phyloP scores from a whole-genome alignment of 2,113 vertebrate genomes.

The Mola mola region DNA sequence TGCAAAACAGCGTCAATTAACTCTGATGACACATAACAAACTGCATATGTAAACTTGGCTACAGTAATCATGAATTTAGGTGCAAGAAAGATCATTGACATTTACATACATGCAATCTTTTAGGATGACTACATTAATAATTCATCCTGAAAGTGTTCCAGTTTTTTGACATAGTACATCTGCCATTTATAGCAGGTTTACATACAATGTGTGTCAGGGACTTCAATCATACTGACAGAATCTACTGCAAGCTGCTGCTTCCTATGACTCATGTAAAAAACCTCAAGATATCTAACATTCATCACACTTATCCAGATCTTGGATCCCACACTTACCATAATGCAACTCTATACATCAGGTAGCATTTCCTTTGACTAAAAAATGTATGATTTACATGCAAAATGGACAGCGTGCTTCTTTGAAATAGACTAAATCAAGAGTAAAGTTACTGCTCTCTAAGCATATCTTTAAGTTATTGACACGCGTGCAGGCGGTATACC shows the following conservation, averaged over 20 bases:
- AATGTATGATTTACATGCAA: not conserved
- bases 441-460: not conserved
- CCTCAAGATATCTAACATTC: not conserved
- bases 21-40: slow-evolving; percentile 3
- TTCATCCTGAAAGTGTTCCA: not conserved
- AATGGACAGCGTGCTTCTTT: not conserved
- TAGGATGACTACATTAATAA: not conserved
- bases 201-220: not conserved
- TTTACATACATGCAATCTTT: not conserved
- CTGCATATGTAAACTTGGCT: not conserved
- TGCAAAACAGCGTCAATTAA: not conserved
- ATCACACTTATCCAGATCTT: not conserved
- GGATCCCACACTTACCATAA: not conserved
- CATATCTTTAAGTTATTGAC: no score
- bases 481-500: not conserved
- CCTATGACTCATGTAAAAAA: not conserved
- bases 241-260: not conserved
- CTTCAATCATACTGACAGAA: not conserved
- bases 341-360: no score
- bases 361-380: not conserved
- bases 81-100: not conserved
- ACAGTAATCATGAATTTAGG: not conserved
- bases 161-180: not conserved
- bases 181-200: not conserved
- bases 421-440: not conserved